Evolutionary conservation across 2,797 vertebrate genomes (phyloP).

Genomic region (Macropus fuliginosus): DNA sequence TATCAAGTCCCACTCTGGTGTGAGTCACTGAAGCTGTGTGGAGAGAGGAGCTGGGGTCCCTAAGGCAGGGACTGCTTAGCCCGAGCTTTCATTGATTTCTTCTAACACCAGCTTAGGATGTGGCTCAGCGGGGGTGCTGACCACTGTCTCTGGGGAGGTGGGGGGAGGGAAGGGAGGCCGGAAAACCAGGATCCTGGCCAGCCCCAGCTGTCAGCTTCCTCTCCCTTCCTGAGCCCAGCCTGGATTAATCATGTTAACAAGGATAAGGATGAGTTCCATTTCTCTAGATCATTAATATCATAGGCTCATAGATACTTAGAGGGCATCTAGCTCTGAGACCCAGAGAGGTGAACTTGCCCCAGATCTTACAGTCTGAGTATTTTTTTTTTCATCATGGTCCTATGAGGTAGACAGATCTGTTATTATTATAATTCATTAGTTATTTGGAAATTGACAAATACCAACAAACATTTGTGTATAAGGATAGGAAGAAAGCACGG

Average conservation of each 20-base stretch:
- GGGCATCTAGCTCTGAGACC: background rate
- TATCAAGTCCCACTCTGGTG: background rate
- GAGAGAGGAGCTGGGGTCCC: background rate
- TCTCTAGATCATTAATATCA: background rate
- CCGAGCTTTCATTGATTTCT: background rate
- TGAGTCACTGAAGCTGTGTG: background rate
- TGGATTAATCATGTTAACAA: conserved; percentile 2
- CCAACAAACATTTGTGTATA: background rate
- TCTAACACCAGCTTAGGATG: conserved; percentile 7
- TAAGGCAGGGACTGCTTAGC: background rate
- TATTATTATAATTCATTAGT: background rate
- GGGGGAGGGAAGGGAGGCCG: background rate
- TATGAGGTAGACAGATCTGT: background rate
- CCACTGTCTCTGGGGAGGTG: background rate
- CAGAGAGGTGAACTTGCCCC: background rate
- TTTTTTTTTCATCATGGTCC: background rate
- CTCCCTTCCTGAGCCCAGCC: background rate
- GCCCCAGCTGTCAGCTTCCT: background rate
- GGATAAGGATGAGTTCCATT: background rate
- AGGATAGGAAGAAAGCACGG: background rate
- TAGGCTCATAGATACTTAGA: background rate
- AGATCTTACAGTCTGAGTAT: background rate
- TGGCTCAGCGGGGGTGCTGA: conserved; percentile 1
- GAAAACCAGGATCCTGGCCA: background rate
- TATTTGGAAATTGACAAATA: background rate